Evolutionary conservation across 1,140 invertebrate species (phyloP).

Genomic region (Thaumatotibia leucotreta): DNA sequence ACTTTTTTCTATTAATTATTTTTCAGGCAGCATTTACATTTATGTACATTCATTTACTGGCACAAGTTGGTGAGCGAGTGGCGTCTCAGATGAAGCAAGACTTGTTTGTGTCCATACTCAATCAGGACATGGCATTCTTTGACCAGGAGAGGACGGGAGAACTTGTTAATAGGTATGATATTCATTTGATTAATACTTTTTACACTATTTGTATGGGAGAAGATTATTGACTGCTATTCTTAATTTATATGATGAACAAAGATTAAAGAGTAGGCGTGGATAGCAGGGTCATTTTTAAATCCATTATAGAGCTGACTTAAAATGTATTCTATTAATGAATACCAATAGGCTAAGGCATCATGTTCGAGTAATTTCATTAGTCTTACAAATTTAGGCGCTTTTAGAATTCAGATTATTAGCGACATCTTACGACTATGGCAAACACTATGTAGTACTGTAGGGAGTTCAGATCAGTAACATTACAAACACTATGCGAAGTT

Average conservation of each 20-base stretch:
- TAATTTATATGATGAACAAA: no score
- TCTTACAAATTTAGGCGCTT: no score
- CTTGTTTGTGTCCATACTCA: slow-evolving; percentile 89
- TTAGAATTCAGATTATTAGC: no score
- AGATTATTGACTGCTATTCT: no score
- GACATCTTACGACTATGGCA: background rate
- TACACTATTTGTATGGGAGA: no score
- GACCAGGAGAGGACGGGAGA: slow-evolving; percentile 94
- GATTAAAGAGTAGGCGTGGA: no score
- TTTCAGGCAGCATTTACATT: slow-evolving; percentile 91
- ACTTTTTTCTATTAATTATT: no score
- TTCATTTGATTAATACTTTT: background rate
- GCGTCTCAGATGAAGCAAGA: slow-evolving; percentile 87
- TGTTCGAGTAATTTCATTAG: no score
- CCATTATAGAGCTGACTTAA: no score
- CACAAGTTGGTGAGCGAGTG: slow-evolving; percentile 91
- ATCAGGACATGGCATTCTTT: slow-evolving; percentile 94
- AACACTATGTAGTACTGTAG: background rate
- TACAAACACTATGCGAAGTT: background rate
- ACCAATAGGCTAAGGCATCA: no score
- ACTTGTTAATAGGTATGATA: slow-evolving; percentile 86
- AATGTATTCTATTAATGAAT: no score
- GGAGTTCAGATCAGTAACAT: background rate
- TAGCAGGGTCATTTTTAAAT: no score
- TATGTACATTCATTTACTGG: slow-evolving; percentile 90